These are phyloP conservation scores for Mycalesis mineus DNA, from an alignment of 2,888 invertebrate genomes.

Conservation along the genomic window DNA sequence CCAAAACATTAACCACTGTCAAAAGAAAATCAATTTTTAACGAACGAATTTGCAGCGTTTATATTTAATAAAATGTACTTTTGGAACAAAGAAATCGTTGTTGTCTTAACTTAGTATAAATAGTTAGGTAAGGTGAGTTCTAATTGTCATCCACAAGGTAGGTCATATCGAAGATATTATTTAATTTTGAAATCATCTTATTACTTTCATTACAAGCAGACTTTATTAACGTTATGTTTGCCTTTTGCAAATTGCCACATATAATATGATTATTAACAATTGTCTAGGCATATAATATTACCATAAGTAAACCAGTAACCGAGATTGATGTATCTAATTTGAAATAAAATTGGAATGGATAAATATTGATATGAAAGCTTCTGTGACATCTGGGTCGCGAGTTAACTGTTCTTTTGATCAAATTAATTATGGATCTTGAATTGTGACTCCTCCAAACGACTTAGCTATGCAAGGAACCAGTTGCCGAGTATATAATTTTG, in stretches of 20 bases:
- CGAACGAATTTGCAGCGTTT: no score
- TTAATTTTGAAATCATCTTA: no score
- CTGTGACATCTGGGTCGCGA: constrained; percentile 1
- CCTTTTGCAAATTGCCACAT: no score
- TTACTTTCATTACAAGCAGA: no score
- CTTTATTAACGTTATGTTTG: constrained; percentile 49
- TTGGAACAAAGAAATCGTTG: no score
- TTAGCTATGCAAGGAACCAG: constrained; percentile 3
- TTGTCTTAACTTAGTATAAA: no score
- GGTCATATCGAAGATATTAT: no score
- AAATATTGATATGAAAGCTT: constrained; percentile 3
- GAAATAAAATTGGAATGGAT: neutral
- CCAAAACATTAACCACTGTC: constrained; percentile 9
- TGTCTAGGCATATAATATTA: neutral
- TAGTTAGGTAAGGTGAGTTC: no score
- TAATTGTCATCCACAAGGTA: no score
- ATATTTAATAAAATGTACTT: no score
- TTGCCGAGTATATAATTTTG: constrained; percentile 13
- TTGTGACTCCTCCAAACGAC: neutral
- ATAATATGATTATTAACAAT: neutral
- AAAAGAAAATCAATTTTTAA: neutral
- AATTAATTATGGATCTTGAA: constrained; percentile 11
- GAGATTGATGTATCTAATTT: neutral
- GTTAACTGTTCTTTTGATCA: constrained; percentile 9
- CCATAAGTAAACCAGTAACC: neutral